phyloP scores from a whole-genome alignment of 2,797 vertebrate genomes.

The Coranthus polyacanthus region DNA sequence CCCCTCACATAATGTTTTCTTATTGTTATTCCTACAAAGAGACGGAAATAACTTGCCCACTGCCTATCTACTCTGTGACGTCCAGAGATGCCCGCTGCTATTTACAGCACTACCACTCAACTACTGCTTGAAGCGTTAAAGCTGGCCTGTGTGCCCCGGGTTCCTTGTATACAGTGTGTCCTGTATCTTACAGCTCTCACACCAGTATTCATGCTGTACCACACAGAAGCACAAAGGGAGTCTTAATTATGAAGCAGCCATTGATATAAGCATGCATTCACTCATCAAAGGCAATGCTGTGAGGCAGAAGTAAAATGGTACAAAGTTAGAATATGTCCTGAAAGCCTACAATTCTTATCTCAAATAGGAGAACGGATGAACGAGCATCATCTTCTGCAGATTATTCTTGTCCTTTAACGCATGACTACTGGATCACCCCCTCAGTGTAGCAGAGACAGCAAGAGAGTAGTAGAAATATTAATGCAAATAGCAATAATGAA shows the following conservation, averaged over 20 bases:
- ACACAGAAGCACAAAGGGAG: conserved; percentile 51
- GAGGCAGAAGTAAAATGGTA: conserved; percentile 51
- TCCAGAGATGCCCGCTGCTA: conserved; percentile 42
- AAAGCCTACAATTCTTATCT: conserved; percentile 31
- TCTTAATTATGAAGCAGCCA: conserved; percentile 40
- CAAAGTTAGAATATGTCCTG: conserved; percentile 37
- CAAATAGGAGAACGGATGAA: conserved; percentile 4
- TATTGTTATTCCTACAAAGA: conserved; percentile 18
- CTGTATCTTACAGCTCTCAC: conserved; percentile 32
- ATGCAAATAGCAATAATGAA: no score
- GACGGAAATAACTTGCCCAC: conserved; percentile 13
- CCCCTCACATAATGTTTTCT: neutral
- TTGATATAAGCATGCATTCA: conserved; percentile 10
- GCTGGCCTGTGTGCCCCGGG: conserved; percentile 32
- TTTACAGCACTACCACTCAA: conserved; percentile 62
- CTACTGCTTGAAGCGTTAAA: conserved; percentile 45
- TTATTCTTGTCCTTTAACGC: neutral
- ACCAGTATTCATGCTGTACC: conserved; percentile 39
- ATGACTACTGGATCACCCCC: neutral
- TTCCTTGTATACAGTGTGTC: conserved; percentile 41
- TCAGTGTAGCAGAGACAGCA: no score
- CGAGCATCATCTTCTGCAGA: conserved; percentile 9
- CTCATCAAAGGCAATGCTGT: conserved; percentile 49
- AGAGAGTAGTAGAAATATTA: neutral
- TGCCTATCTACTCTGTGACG: conserved; percentile 29